phyloP scores from a whole-genome alignment of 2,888 invertebrate genomes.

The Agrotis puta region DNA sequence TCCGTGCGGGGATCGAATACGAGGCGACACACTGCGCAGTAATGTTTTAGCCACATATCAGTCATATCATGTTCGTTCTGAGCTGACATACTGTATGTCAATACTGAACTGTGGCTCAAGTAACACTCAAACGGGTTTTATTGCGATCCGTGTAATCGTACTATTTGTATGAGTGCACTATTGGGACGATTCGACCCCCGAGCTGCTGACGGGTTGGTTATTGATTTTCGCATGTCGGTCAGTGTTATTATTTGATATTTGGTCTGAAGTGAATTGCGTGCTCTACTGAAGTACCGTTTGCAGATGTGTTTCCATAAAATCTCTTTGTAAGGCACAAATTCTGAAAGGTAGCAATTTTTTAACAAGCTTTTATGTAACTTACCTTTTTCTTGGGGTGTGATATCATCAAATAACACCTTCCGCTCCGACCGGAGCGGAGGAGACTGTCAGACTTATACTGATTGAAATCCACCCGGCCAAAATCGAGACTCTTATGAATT shows the following conservation, averaged over 20 bases:
- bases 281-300: neutral
- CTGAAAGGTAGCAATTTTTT: neutral
- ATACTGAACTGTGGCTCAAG: constrained; percentile 13
- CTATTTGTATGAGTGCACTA: constrained; percentile 44
- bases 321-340: neutral
- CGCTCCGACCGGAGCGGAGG: too few species aligned
- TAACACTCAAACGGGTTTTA: constrained; percentile 52
- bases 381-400: too few species aligned
- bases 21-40: too few species aligned
- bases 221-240: constrained; percentile 53
- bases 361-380: too few species aligned
- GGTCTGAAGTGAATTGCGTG: constrained; percentile 7
- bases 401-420: too few species aligned
- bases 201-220: constrained; percentile 43
- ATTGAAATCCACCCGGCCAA: too few species aligned
- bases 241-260: constrained; percentile 28
- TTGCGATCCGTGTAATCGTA: constrained; percentile 33
- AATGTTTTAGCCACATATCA: too few species aligned
- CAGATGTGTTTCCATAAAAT: neutral
- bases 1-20: too few species aligned
- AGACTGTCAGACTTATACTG: too few species aligned
- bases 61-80: neutral
- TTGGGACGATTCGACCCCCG: constrained; percentile 28
- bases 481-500: too few species aligned
- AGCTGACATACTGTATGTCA: neutral